Evolutionary conservation across 2,888 invertebrate genomes (phyloP), one percentile per base, ranked within the genome.

Genomic region (Morpho helenor): DNA sequence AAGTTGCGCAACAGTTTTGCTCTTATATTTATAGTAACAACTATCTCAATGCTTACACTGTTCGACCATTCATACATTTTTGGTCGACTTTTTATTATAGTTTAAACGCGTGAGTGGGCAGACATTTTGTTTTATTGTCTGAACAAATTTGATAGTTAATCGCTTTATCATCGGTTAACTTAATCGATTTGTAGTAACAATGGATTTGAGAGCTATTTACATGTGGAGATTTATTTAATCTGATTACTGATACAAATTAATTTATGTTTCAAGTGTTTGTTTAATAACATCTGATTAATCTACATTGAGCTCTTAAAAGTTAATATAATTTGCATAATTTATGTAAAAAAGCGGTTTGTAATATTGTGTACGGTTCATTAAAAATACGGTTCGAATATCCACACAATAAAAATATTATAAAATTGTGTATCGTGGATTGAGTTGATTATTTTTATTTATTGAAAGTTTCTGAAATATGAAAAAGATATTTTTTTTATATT

Each of bases 41-140:
- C 47, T 60, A 41, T 59, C 52, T 52, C 39, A 39, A 39, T 41
- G 52, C 60, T 54, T 49, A 57, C 55, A 72, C 73, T 72, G 72
- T 70, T 67, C 74, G 79, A 81, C 80, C 84, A 86, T 86, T 86
- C 84, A 85, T 83, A 75, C 80, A 81, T 83, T 80, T 81, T 79
- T 80, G 78, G 77, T 77, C 74, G 76, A 66, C 76, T 80, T 81
- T 83, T 79, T 75, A 74, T 74, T 74, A 61, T 62, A 74, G 71
- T 73, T 63, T 66, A 63, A 63, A 74, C 68, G 66, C 71, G 64
- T 72, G 82, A 78, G 87, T 88, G 84, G 87, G 87, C 72, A 73
- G 84, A 75, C 70, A 68, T 77, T 82, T 82, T 79, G 82, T 82
- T 78, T 76, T 73, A 76, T 79, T 78, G 76, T 80, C 73, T 77